Percentiles rank a stretch among this genome's conserved stretches.
phyloP scores from a whole-genome alignment of 2,113 vertebrate genomes.

The Strigops habroptila region DNA sequence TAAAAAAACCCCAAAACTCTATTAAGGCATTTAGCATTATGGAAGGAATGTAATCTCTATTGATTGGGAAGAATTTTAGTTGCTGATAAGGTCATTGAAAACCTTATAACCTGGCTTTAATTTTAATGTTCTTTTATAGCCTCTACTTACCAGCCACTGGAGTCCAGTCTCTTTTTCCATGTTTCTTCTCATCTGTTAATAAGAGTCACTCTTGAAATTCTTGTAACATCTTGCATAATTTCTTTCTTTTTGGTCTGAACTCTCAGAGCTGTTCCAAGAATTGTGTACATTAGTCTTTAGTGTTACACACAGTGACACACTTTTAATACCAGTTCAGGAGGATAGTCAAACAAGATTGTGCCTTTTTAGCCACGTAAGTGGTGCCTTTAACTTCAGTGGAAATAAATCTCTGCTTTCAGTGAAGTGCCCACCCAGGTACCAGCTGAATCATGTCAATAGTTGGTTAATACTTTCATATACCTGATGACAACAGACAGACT shows the following conservation, averaged over 20 bases:
- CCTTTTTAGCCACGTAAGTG: neutral
- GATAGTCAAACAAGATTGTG: neutral
- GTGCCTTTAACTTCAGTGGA: neutral
- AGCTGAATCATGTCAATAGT: neutral
- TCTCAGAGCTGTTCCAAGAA: neutral
- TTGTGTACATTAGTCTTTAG: neutral
- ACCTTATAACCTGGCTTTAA: neutral
- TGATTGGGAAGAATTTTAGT: neutral
- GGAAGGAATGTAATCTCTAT: neutral
- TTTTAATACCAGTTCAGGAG: neutral
- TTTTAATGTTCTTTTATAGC: neutral
- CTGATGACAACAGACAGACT: neutral
- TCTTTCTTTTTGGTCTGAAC: neutral
- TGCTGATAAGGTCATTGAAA: neutral
- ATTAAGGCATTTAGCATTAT: neutral
- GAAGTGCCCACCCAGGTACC: neutral
- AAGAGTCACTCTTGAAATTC: neutral
- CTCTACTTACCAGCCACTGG: neutral
- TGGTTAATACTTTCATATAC: neutral
- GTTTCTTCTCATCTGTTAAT: neutral
- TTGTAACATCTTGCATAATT: neutral
- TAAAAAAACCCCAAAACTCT: neutral
- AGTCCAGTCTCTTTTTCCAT: neutral
- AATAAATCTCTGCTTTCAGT: neutral
- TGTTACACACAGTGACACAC: neutral